phyloP scores from a whole-genome alignment of 2,888 invertebrate species.

The Lacanobia wlatinum region DNA sequence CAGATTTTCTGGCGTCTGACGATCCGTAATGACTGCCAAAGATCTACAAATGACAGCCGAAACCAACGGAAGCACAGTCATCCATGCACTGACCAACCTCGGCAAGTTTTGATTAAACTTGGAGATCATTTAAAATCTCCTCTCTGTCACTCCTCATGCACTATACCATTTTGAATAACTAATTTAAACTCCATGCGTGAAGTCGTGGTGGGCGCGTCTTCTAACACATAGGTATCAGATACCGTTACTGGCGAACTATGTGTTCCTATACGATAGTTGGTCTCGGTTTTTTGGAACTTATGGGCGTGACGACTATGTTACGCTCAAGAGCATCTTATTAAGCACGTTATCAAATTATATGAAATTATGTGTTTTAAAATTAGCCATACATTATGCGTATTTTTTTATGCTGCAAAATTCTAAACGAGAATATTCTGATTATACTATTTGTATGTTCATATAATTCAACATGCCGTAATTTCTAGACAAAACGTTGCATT shows the following conservation, averaged over 20 bases:
- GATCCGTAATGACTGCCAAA: too few relatives aligned
- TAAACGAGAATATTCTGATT: neutral
- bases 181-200: conserved; percentile 43
- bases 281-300: conserved; percentile 37
- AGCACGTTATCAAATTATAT: conserved; percentile 36
- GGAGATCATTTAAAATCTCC: too few relatives aligned
- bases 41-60: too few relatives aligned
- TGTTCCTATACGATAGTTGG: conserved; percentile 21
- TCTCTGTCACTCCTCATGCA: too few relatives aligned
- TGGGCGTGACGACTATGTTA: conserved; percentile 53
- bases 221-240: conserved; percentile 43
- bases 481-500: neutral
- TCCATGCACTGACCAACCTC: too few relatives aligned
- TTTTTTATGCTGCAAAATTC: neutral
- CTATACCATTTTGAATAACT: neutral
- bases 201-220: conserved; percentile 46
- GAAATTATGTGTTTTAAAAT: conserved; percentile 29
- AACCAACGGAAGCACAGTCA: too few relatives aligned
- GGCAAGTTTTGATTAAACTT: too few relatives aligned
- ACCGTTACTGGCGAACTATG: conserved; percentile 48
- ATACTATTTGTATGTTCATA: neutral
- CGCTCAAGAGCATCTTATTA: conserved; percentile 44
- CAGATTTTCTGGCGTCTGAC: too few relatives aligned
- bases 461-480: neutral
- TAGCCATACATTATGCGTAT: neutral